Evolutionary conservation across 2,888 invertebrate species (phyloP), one percentile per base, ranked within the genome.

Genomic region (Tubulanus polymorphus): DNA sequence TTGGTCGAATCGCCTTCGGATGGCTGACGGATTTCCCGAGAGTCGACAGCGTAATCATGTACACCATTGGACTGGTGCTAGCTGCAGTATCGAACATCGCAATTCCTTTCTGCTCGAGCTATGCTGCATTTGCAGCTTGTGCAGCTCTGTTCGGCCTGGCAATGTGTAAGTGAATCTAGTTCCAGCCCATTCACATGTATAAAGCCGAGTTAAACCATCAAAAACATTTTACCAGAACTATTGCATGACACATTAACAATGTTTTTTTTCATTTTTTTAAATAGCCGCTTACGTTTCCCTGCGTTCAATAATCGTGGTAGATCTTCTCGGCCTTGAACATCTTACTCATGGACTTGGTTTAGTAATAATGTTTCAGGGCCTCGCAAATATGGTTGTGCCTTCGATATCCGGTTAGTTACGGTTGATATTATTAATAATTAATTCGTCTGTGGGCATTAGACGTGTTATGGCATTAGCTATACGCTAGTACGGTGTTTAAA

Each of bases 71-170:
- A 8, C 59, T 74, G 18, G 48, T 69, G 3, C 27, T 66, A 3
- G 74, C 71, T 1, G 64, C 70, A 0, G 30, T 61, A 3, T 53
- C 66, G 20, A 71, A 67, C 59, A 63, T 70, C 27, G 53, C 60
- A 28, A 55, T 73, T 3, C 69, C 73, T 0, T 70, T 65, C 61
- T 71, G 70, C 29, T 30, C 60, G 3, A 57, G 52, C n/a, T 73
- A 71, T 54, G 27, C 53, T 1, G 26, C 63, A 0, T 53, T 74
- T 18, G 66, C 62, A 0, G 10, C 60, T 1, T 67, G 68, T 54
- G 59, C 69, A 6, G 68, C 59, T 5, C 59, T 70, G 1, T 75
- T 73, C 56, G 75, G 75, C 0, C 48, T 73, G 2, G 74, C 74
- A 51, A 74, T 75, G 74, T 74, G 75, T 74, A 56, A 64, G 72